Conservation (phyloP, 1,140 invertebrate genomes). For the Homalodisca vitripennis region DNA sequence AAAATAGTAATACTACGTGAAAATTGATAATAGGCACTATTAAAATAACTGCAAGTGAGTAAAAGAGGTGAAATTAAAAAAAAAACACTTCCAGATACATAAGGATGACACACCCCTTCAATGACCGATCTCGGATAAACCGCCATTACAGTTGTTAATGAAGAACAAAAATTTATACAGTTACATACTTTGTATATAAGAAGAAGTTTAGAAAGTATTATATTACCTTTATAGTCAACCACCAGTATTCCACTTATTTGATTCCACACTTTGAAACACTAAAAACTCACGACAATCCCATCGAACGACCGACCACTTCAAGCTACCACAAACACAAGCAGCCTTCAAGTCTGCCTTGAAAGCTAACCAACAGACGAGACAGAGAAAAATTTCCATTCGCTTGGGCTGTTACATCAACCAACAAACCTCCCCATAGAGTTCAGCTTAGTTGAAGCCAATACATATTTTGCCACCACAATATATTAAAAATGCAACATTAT, state of each 20-base stretch:
- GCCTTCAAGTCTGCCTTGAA: no score
- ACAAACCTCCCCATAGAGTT: no score
- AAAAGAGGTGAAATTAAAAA: no score
- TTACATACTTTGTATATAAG: not conserved
- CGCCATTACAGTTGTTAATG: not conserved
- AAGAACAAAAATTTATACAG: not conserved
- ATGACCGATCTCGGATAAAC: not conserved
- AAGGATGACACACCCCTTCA: slow-evolving; percentile 14
- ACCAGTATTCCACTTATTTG: slow-evolving; percentile 1
- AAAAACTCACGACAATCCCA: slow-evolving; percentile 19
- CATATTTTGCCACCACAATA: no score
- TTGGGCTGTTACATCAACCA: no score
- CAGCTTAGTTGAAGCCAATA: no score
- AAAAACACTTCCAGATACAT: no score
- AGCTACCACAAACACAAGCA: not conserved
- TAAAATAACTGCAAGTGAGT: no score
- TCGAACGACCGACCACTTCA: not conserved
- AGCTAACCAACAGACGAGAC: not conserved
- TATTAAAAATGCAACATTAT: no score
- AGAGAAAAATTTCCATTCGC: no score
- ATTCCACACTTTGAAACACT: slow-evolving; percentile 26
- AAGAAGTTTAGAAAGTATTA: not conserved
- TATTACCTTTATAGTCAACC: not conserved
- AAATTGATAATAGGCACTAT: no score
- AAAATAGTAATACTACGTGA: no score